Evolutionary conservation across 2,113 vertebrate species (phyloP).

Genomic region (Perca flavescens): DNA sequence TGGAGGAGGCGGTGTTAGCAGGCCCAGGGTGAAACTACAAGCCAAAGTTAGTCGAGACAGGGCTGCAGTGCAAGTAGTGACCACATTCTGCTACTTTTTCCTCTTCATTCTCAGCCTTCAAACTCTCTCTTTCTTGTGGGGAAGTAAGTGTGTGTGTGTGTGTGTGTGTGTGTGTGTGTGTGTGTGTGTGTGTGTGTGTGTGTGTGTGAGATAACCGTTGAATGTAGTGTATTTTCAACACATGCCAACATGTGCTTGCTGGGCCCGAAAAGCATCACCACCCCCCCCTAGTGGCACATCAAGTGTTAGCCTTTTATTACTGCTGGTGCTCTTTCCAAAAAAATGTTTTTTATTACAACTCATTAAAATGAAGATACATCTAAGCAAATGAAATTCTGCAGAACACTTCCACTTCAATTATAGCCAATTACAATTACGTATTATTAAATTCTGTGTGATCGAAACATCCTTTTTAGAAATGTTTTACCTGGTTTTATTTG

Average conservation of each 20-base stretch:
- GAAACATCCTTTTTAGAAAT: conserved; percentile 50
- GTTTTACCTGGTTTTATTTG: conserved; percentile 70
- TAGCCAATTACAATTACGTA: conserved; percentile 57
- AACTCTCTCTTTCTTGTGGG: conserved; percentile 14
- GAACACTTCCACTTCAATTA: conserved; percentile 61
- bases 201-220: conserved; percentile 38
- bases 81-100: conserved; percentile 2
- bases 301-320: conserved; percentile 31
- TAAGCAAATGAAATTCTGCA: conserved; percentile 51
- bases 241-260: conserved; percentile 34
- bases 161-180: conserved; percentile 7
- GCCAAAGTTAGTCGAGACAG: conserved; percentile 41
- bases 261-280: conserved; percentile 71
- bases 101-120: conserved; percentile 11
- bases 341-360: conserved; percentile 33
- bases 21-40: conserved; percentile 49
- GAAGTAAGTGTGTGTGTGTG: neutral
- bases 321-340: conserved; percentile 19
- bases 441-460: conserved; percentile 65
- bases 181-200: conserved; percentile 1
- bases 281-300: conserved; percentile 84
- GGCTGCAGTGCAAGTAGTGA: conserved; percentile 36
- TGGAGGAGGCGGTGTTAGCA: conserved; percentile 63
- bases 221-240: conserved; percentile 26
- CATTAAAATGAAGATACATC: conserved; percentile 65